Percentiles rank a stretch among this genome's conserved stretches.
These are phyloP conservation scores for Drosophila gunungcola DNA, from an alignment of 1,140 invertebrate species.

Conservation along the genomic window DNA sequence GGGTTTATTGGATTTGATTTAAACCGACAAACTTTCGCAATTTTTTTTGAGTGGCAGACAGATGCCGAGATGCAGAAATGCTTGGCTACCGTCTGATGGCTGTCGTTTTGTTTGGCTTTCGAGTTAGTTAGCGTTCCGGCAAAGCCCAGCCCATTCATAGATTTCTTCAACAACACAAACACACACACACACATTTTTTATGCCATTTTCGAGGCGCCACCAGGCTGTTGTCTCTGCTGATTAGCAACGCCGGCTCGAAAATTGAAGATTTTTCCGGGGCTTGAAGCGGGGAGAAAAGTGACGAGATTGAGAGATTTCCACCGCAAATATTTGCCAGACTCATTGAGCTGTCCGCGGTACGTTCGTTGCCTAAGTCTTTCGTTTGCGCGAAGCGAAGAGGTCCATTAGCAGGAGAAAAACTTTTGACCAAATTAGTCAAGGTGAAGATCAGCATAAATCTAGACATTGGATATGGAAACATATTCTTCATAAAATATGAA, in stretches of 20 bases:
- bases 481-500: too few species aligned
- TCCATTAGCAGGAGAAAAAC: slow-evolving; percentile 25
- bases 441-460: background rate
- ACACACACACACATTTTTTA: slow-evolving; percentile 49
- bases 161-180: slow-evolving; percentile 11
- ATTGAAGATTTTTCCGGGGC: slow-evolving; percentile 10
- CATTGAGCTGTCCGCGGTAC: slow-evolving; percentile 20
- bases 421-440: background rate
- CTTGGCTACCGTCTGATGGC: slow-evolving; percentile 75
- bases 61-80: slow-evolving; percentile 9
- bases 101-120: slow-evolving; percentile 79
- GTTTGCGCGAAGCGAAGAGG: slow-evolving; percentile 19
- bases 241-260: slow-evolving; percentile 54
- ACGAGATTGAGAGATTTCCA: slow-evolving; percentile 27
- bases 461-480: too few species aligned
- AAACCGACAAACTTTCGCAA: slow-evolving; percentile 45
- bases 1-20: slow-evolving; percentile 37
- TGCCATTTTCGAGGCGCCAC: slow-evolving; percentile 75
- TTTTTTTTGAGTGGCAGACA: slow-evolving; percentile 53
- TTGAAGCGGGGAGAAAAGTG: slow-evolving; percentile 10
- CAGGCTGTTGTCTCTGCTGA: slow-evolving; percentile 76
- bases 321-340: slow-evolving; percentile 60
- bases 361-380: slow-evolving; percentile 63
- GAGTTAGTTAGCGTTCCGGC: slow-evolving; percentile 67
- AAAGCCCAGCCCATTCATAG: slow-evolving; percentile 25